phyloP scores from a whole-genome alignment of 2,113 vertebrate species.

The Pygoscelis adeliae region DNA sequence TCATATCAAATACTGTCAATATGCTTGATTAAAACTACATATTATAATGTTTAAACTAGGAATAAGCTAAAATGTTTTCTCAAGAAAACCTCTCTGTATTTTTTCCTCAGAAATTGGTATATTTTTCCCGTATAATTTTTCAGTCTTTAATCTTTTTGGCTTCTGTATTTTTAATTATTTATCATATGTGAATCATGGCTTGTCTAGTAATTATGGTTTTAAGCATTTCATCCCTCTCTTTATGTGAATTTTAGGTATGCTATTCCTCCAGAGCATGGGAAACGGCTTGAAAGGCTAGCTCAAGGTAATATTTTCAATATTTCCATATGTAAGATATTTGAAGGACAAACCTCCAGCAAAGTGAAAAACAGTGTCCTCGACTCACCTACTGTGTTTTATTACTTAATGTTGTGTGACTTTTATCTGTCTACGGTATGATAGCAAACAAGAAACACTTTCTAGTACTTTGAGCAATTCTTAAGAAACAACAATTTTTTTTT shows the following conservation, averaged over 20 bases:
- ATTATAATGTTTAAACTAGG: background rate
- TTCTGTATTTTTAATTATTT: background rate
- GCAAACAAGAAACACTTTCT: background rate
- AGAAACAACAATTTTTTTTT: background rate
- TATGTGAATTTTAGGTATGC: conserved; percentile 87
- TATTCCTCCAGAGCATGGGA: conserved; percentile 94
- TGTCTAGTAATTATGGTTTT: background rate
- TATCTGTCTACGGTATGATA: background rate
- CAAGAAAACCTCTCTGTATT: background rate
- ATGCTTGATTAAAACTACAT: background rate
- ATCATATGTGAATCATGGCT: background rate
- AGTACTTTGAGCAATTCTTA: background rate
- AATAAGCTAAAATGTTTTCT: background rate
- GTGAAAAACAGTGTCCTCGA: background rate
- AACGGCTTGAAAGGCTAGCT: conserved; percentile 92
- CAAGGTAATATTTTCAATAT: conserved; percentile 81
- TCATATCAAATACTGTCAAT: background rate
- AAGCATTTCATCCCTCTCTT: conserved; percentile 38
- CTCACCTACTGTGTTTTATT: background rate
- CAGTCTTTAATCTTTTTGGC: background rate
- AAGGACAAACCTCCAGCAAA: background rate
- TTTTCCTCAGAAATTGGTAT: background rate
- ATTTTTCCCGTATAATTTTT: background rate
- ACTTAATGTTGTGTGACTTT: background rate
- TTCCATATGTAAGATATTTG: background rate